A percentile compares a stretch with the other conserved stretches of the same genome.
Evolutionary conservation across 1,140 invertebrate species (phyloP).

Genomic region (Sitodiplosis mosellana): DNA sequence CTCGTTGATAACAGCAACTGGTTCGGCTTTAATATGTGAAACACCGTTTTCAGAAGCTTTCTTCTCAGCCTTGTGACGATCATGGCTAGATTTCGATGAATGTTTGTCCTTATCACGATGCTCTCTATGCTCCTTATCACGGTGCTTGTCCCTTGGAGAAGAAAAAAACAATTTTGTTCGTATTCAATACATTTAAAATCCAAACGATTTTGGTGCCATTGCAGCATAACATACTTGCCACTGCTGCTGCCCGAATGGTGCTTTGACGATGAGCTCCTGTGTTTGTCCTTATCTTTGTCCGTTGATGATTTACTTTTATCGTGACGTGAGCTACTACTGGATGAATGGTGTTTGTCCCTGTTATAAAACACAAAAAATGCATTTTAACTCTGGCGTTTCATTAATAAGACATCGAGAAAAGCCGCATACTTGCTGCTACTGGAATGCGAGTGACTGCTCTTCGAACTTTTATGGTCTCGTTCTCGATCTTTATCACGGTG

Average conservation of each 20-base stretch:
- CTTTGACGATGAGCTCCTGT: constrained; percentile 22
- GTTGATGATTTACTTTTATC: constrained; percentile 24
- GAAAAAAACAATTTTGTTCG: constrained; percentile 16
- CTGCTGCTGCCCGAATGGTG: constrained; percentile 23
- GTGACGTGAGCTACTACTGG: constrained; percentile 26
- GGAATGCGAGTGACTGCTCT: constrained; percentile 12
- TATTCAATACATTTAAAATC: constrained; percentile 24
- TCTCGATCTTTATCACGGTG: constrained; percentile 11
- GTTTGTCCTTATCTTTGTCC: constrained; percentile 31
- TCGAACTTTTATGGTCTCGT: constrained; percentile 25
- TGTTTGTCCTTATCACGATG: constrained; percentile 28
- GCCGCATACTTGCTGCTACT: constrained; percentile 11
- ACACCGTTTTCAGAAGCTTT: constrained; percentile 4
- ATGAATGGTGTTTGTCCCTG: constrained; percentile 30
- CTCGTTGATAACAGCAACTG: background rate
- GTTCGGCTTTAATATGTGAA: background rate
- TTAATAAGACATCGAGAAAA: background rate
- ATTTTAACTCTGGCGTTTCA: background rate
- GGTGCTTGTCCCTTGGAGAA: constrained; percentile 17
- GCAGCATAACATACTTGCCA: constrained; percentile 26
- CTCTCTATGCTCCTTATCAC: constrained; percentile 27
- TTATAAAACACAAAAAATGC: constrained; percentile 12
- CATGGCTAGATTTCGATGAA: constrained; percentile 20
- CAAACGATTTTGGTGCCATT: constrained; percentile 16
- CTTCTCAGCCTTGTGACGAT: constrained; percentile 14